These are phyloP conservation scores for Aurelia sp. DNA, from an alignment of 30 jellyfish, hydroid and myxozoan species.

Conservation along the genomic window DNA sequence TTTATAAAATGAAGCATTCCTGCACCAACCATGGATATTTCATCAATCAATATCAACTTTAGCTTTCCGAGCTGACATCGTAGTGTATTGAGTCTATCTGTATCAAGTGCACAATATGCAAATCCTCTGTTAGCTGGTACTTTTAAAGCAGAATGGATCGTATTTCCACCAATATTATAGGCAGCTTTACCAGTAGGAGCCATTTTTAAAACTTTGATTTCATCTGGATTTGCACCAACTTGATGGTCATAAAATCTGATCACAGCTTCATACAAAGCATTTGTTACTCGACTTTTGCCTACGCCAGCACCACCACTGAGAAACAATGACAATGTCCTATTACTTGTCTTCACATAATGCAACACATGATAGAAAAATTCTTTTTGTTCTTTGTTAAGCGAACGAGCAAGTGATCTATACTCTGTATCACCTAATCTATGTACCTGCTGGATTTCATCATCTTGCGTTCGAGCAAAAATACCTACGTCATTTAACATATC, in stretches of 20 bases:
- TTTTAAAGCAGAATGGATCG: conserved; percentile 40
- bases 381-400: conserved; percentile 12
- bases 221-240: conserved; percentile 31
- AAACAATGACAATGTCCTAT: conserved; percentile 2
- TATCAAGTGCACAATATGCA: conserved; percentile 1
- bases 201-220: not conserved
- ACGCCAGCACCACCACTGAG: conserved; percentile 55
- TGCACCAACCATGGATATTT: conserved; percentile 38
- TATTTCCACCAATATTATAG: conserved; percentile 22
- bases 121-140: conserved; percentile 28
- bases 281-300: conserved; percentile 26
- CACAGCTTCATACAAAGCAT: not conserved
- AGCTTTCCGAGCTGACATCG: not conserved
- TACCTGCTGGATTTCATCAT: too few relatives aligned
- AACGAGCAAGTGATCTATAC: not conserved
- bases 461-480: not conserved
- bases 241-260: not conserved
- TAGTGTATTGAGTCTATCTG: conserved; percentile 20
- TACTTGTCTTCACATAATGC: not conserved
- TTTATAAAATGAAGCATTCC: conserved; percentile 11
- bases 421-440: not conserved
- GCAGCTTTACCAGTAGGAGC: conserved; percentile 53
- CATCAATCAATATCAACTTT: conserved; percentile 27
- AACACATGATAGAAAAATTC: conserved; percentile 32
- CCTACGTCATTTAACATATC: conserved; percentile 16